phyloP scores from a whole-genome alignment of 2,888 invertebrate species.

The Cryptus viduatorius region DNA sequence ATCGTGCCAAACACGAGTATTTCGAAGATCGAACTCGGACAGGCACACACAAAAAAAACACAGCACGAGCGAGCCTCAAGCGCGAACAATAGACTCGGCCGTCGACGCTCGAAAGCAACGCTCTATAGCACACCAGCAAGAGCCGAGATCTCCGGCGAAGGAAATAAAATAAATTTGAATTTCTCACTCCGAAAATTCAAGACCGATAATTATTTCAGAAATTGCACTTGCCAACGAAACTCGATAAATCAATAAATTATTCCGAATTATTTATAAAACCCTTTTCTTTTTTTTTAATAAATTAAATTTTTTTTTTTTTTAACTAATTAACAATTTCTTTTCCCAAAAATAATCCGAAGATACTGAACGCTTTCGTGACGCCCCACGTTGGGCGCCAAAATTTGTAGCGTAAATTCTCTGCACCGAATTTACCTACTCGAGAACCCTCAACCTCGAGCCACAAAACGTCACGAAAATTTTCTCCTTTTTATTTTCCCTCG shows the following conservation, averaged over 20 bases:
- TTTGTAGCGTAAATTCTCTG: not conserved
- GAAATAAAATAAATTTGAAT: too few species aligned
- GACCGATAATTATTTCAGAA: too few species aligned
- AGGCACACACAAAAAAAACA: not conserved
- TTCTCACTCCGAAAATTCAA: too few species aligned
- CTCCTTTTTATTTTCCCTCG: not conserved
- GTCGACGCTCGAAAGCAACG: not conserved
- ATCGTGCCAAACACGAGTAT: not conserved
- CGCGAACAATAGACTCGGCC: not conserved
- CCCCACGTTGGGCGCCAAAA: slow-evolving; percentile 3
- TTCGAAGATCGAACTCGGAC: not conserved
- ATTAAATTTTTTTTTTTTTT: not conserved
- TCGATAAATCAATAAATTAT: too few species aligned
- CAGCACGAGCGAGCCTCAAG: not conserved
- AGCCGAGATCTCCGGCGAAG: not conserved
- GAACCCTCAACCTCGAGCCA: too few species aligned
- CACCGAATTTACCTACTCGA: too few species aligned
- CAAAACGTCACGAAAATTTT: not conserved
- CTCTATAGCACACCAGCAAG: not conserved
- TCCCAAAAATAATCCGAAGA: not conserved
- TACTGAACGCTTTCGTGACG: not conserved
- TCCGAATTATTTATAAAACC: too few species aligned
- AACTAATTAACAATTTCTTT: not conserved
- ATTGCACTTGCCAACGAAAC: too few species aligned
- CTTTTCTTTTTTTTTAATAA: too few species aligned